These are phyloP conservation scores for Montipora efflorescens DNA, from an alignment of 64 coral and sea anemone species.

Conservation along the genomic window DNA sequence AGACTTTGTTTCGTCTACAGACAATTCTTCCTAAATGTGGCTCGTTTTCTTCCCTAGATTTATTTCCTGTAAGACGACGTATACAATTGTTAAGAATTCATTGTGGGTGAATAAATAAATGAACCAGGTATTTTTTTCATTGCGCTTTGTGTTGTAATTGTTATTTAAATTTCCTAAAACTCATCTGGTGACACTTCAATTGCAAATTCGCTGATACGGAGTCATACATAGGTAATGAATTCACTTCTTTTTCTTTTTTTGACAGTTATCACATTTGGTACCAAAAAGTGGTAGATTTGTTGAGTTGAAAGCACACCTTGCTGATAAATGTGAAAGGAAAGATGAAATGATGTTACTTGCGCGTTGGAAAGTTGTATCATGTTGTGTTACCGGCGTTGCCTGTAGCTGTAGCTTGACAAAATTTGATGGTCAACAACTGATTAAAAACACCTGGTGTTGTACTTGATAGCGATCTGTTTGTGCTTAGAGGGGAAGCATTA, in stretches of 20 bases:
- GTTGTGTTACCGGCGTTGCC: background rate
- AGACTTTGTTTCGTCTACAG: background rate
- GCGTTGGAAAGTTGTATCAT: background rate
- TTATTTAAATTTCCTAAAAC: background rate
- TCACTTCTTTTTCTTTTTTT: background rate
- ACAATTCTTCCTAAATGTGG: background rate
- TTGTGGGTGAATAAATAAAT: background rate
- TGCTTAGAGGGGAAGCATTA: background rate
- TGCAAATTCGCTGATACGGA: background rate
- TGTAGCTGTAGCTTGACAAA: background rate
- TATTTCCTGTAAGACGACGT: background rate
- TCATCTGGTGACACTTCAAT: background rate
- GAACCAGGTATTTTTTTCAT: background rate
- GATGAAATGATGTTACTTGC: background rate
- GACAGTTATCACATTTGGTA: background rate
- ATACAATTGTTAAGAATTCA: background rate
- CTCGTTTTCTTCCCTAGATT: background rate
- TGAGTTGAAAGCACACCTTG: background rate
- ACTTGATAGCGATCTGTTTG: conserved; percentile 39
- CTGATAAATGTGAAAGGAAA: background rate
- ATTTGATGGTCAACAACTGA: background rate
- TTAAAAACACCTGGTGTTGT: conserved; percentile 19
- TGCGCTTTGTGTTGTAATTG: background rate
- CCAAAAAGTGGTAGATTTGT: background rate
- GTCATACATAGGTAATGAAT: conserved; percentile 10